Conservation (phyloP, 2,888 invertebrate genomes). For the Latheticus oryzae region DNA sequence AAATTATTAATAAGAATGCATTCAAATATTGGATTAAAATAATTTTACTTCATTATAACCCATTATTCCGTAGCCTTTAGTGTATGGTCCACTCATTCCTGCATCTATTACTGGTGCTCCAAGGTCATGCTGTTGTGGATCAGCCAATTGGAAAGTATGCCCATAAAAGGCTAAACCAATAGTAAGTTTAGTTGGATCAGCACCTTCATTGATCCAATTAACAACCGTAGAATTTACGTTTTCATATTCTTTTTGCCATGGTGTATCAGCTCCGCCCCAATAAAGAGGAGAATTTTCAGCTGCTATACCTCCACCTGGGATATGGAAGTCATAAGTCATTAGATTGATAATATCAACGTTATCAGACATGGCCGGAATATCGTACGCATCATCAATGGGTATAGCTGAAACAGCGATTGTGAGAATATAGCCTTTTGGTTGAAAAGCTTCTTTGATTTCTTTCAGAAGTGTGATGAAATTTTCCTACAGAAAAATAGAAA, state of each 20-base stretch:
- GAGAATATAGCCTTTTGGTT: conserved; percentile 44
- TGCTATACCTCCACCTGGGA: conserved; percentile 73
- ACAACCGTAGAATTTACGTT: conserved; percentile 43
- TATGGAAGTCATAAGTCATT: conserved; percentile 82
- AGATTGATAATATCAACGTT: conserved; percentile 74
- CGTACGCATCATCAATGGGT: conserved; percentile 49
- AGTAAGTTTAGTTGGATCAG: conserved; percentile 28
- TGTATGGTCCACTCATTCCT: conserved; percentile 27
- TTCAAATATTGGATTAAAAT: background rate
- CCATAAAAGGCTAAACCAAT: conserved; percentile 37
- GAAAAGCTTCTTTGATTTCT: conserved; percentile 62
- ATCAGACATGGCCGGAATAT: conserved; percentile 49
- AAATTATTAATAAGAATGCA: conserved; percentile 6
- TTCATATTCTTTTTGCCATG: conserved; percentile 44
- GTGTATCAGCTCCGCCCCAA: conserved; percentile 36
- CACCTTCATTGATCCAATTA: conserved; percentile 34
- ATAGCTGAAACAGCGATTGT: conserved; percentile 47
- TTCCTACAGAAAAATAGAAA: conserved; percentile 18
- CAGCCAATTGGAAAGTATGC: conserved; percentile 33
- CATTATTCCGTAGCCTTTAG: conserved; percentile 27
- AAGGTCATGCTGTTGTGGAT: conserved; percentile 19
- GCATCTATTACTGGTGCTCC: conserved; percentile 16
- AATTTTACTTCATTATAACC: conserved; percentile 37
- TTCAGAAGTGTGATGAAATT: conserved; percentile 61
- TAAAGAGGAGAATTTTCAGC: conserved; percentile 77